Evolutionary conservation across 53 echinoderm and acorn worm genomes (phyloP).

Genomic region (Antedon mediterranea): DNA sequence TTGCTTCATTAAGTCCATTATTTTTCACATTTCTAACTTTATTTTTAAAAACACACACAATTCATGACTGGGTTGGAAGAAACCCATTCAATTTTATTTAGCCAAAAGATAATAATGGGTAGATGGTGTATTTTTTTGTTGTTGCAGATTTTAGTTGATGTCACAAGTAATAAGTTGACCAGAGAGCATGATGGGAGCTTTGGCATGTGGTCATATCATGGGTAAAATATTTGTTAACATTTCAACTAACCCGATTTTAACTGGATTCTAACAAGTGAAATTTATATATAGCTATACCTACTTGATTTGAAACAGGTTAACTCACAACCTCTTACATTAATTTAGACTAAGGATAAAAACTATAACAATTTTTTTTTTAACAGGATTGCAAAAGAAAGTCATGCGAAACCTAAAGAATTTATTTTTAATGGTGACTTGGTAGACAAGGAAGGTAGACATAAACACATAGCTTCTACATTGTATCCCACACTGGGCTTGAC

Average conservation of each 20-base stretch:
- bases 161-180: slow-evolving; percentile 89
- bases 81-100: no score
- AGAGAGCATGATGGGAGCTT: slow-evolving; percentile 73
- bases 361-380: background rate
- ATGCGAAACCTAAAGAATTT: slow-evolving; percentile 53
- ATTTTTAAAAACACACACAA: no score
- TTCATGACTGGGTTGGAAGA: no score
- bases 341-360: no score
- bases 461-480: slow-evolving; percentile 63
- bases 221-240: slow-evolving; percentile 38
- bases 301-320: background rate
- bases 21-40: no score
- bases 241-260: background rate
- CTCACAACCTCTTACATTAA: no score
- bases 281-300: no score
- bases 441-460: slow-evolving; percentile 39
- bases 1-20: no score
- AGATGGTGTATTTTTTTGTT: no score
- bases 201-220: slow-evolving; percentile 88
- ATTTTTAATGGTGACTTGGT: slow-evolving; percentile 85
- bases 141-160: slow-evolving; percentile 63
- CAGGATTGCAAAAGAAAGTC: slow-evolving; percentile 63
- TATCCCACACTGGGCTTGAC: slow-evolving; percentile 72
- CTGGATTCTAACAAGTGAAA: no score
- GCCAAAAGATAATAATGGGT: no score